phyloP scores from a whole-genome alignment of 2,113 vertebrate species.

The Rissa tridactyla region DNA sequence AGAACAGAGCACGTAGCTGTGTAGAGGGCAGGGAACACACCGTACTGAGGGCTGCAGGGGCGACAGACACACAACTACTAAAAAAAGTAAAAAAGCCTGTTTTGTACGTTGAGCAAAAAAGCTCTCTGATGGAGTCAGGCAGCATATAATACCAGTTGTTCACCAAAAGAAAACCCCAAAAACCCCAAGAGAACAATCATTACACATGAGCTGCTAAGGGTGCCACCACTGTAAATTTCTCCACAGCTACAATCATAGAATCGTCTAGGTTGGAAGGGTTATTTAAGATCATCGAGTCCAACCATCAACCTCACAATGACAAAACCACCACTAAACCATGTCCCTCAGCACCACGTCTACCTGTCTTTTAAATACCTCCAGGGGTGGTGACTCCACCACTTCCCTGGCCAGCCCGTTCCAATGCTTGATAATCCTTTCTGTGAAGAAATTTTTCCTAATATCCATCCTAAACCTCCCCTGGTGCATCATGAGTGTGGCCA shows the following conservation, averaged over 20 bases:
- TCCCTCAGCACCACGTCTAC: neutral
- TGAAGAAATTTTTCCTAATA: neutral
- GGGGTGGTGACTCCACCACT: neutral
- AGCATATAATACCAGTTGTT: neutral
- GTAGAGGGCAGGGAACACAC: neutral
- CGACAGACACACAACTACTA: neutral
- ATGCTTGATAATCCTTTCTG: neutral
- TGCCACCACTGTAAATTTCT: neutral
- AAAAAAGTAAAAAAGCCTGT: neutral
- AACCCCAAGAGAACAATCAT: neutral
- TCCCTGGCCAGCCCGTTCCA: neutral
- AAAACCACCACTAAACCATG: neutral
- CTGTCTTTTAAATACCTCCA: neutral
- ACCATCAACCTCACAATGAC: neutral
- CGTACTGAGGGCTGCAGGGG: neutral
- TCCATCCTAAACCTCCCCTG: neutral
- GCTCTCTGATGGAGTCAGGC: neutral
- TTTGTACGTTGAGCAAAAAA: neutral
- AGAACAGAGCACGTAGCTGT: neutral
- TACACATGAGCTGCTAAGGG: neutral
- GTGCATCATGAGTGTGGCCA: neutral
- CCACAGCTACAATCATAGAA: neutral
- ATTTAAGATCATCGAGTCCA: neutral
- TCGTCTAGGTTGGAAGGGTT: neutral
- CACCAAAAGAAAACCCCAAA: neutral